Base-by-base conservation (phyloP, 2,888 invertebrate species). In the Mythimna lalbum region DNA sequence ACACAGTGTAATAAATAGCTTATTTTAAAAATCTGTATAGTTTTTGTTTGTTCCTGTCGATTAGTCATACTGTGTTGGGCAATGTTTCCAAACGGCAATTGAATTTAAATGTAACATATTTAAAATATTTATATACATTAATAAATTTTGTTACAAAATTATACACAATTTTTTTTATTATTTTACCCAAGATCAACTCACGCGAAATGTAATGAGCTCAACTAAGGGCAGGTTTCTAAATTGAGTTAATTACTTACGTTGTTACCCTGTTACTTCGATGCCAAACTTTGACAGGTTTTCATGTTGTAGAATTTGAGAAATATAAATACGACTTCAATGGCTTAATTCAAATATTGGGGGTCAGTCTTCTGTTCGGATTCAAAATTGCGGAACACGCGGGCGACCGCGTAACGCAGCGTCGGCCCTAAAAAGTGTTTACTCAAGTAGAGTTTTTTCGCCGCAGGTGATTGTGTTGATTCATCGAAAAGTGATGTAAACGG, bases 71-170 rank as follows among this genome's bases (percentile, higher is more conserved):
- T 64, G 65, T 77, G 63, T 67, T 53, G 68, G 65, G 56, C 27
- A 67, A 49, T 65, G 64, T 49, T 62, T 69, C 63, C 59, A 62
- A 27, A 62, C 55, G 57, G 31, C 63, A 67, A 83, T 81, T 78
- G 73, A 86, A 85, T 81, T 84, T 67, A 85, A 88, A 84, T 87
- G 80, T 89, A 85, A 85, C 78, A 81, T 84, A 87, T 65, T 78
- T 52, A 82, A 84, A 76, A 82, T 91, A 90, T 90, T 90, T 91
- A 91, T 91, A 89, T 89, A 77, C 63, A 91, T 90, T 87, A 81
- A 90, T 90, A 89, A 85, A 91, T 89, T 90, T 93, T 92, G 88
- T 91, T 92, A 93, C 85, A 88, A 88, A 90, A 89, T 68, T 39
- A 31, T 43, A 63, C 27, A n/a, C 59, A 7, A 71, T 70, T 71